phyloP scores from a whole-genome alignment of 2,113 vertebrate genomes.

The Callaeas wilsoni region DNA sequence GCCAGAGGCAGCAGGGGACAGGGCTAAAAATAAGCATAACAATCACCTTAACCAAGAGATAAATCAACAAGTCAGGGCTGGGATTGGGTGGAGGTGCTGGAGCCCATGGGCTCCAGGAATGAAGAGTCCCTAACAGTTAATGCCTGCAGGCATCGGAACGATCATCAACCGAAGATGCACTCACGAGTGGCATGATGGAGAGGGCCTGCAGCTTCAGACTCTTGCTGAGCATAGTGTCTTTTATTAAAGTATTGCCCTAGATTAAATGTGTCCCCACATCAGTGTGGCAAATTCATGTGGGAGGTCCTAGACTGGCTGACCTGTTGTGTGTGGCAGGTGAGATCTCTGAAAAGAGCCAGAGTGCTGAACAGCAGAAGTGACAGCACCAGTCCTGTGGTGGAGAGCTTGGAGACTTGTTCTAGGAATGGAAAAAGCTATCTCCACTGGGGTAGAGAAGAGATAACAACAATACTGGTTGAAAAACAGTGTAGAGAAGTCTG shows the following conservation, averaged over 20 bases:
- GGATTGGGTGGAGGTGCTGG: not conserved
- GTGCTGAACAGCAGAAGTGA: not conserved
- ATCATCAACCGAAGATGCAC: not conserved
- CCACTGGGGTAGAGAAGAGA: not conserved
- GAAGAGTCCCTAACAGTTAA: not conserved
- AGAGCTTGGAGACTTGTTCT: not conserved
- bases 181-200: not conserved
- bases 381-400: not conserved
- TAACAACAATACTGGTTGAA: not conserved
- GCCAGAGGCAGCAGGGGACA: not conserved
- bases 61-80: not conserved
- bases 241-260: not conserved
- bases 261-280: not conserved
- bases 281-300: rapidly evolving
- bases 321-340: not conserved
- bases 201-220: not conserved
- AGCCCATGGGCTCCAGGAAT: not conserved
- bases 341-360: not conserved
- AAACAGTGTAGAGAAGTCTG: not conserved
- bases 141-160: not conserved
- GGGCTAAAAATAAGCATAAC: not conserved
- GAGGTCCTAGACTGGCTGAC: not conserved
- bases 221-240: not conserved
- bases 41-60: not conserved
- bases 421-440: not conserved